phyloP scores from a whole-genome alignment of 1,140 invertebrate species.

The Formica exsecta region DNA sequence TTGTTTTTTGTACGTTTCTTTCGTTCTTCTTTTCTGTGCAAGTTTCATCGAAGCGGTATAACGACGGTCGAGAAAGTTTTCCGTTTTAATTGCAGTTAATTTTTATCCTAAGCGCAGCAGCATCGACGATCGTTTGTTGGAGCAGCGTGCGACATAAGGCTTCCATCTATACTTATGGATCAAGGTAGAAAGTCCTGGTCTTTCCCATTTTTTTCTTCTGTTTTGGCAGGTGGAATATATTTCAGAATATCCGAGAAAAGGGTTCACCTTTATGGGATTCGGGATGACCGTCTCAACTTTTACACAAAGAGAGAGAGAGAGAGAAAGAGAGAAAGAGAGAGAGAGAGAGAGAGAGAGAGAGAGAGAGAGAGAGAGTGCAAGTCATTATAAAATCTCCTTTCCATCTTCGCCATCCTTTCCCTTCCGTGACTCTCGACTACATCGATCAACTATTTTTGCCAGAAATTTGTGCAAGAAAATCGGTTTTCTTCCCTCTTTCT shows the following conservation, averaged over 20 bases:
- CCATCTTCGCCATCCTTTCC: slow-evolving; percentile 44
- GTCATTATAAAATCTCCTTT: slow-evolving; percentile 63
- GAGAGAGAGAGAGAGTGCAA: slow-evolving; percentile 68
- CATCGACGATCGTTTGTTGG: slow-evolving; percentile 54
- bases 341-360: background rate
- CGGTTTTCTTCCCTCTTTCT: background rate
- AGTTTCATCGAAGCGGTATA: background rate
- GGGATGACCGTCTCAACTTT: background rate
- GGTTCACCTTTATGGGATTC: slow-evolving; percentile 58
- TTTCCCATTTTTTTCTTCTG: slow-evolving; percentile 20
- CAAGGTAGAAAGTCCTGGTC: slow-evolving; percentile 70
- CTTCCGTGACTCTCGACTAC: slow-evolving; percentile 49
- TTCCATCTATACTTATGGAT: slow-evolving; percentile 40
- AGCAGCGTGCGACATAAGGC: slow-evolving; percentile 23
- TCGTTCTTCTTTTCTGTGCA: background rate
- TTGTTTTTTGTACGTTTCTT: slow-evolving; percentile 1
- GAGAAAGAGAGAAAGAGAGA: slow-evolving; percentile 47
- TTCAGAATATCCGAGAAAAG: slow-evolving; percentile 53
- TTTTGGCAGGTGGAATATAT: slow-evolving; percentile 17
- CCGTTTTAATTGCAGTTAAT: slow-evolving; percentile 66
- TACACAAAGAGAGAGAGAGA: background rate
- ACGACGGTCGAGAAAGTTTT: slow-evolving; percentile 62
- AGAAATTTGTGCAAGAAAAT: slow-evolving; percentile 39
- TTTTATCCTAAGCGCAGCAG: slow-evolving; percentile 8
- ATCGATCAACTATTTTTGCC: slow-evolving; percentile 41